Percentiles rank a stretch among this genome's conserved stretches.
phyloP scores from a whole-genome alignment of 1,140 invertebrate species.

The Mactra quadrangularis region DNA sequence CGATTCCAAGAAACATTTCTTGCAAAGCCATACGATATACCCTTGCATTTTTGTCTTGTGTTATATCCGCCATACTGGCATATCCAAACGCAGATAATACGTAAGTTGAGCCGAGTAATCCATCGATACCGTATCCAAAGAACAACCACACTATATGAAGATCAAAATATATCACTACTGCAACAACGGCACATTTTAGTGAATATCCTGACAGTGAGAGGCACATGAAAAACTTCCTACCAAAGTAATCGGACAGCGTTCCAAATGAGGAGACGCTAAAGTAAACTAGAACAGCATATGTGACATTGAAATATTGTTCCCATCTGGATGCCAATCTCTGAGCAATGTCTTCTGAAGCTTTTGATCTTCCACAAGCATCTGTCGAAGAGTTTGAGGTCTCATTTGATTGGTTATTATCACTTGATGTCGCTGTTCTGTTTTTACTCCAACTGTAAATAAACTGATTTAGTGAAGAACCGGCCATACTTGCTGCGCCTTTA shows the following conservation, averaged over 20 bases:
- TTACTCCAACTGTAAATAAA: constrained; percentile 32
- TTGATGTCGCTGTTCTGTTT: not conserved
- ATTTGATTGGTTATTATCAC: not conserved
- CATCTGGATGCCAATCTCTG: constrained; percentile 16
- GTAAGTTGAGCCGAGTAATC: constrained; percentile 8
- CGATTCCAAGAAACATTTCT: constrained; percentile 18
- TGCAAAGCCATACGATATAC: not conserved
- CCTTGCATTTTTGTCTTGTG: not conserved
- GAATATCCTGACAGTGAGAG: constrained; percentile 3
- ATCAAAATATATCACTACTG: constrained; percentile 25
- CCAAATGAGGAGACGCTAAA: constrained; percentile 8
- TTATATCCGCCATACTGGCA: constrained; percentile 15
- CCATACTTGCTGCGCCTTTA: constrained; percentile 14
- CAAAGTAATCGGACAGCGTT: constrained; percentile 36
- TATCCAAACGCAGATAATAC: not conserved
- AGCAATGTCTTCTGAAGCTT: not conserved
- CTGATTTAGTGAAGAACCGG: constrained; percentile 21
- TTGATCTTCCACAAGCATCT: not conserved
- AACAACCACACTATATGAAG: constrained; percentile 37
- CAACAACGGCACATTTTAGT: constrained; percentile 1
- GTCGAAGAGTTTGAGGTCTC: not conserved
- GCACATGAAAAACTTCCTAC: constrained; percentile 17
- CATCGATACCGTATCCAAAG: constrained; percentile 12
- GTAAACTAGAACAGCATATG: constrained; percentile 7
- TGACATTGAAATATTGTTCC: constrained; percentile 35